These are phyloP conservation scores for Ptilorrhoa leucosticta DNA, from an alignment of 2,113 vertebrate genomes.

Conservation along the genomic window DNA sequence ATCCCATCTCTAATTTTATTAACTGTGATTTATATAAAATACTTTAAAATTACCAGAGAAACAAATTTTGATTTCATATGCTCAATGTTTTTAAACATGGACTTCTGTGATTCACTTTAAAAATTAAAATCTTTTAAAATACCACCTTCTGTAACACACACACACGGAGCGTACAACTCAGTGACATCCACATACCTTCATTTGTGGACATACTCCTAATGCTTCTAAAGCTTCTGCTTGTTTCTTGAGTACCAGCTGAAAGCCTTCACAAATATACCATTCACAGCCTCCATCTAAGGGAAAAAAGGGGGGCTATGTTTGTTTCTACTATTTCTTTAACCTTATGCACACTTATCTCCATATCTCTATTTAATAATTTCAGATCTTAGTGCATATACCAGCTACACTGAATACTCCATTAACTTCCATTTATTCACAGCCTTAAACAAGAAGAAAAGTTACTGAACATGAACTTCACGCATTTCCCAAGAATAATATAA, in stretches of 20 bases:
- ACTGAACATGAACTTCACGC: not conserved
- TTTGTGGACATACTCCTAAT: conserved; percentile 77
- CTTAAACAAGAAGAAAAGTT: not conserved
- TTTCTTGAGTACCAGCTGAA: conserved; percentile 85
- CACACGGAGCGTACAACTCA: not conserved
- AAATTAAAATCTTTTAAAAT: not conserved
- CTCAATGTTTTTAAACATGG: not conserved
- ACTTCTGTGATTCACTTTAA: not conserved
- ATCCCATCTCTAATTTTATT: not conserved
- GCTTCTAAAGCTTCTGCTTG: conserved; percentile 85
- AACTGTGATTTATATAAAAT: not conserved
- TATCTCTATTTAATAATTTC: not conserved
- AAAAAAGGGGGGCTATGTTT: not conserved
- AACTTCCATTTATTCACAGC: not conserved
- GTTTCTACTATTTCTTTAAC: not conserved
- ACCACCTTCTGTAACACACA: not conserved
- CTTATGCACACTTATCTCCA: not conserved
- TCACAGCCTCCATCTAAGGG: conserved; percentile 67
- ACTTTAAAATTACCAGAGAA: not conserved
- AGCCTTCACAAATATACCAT: conserved; percentile 90
- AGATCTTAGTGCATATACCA: not conserved
- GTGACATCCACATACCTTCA: conserved; percentile 78
- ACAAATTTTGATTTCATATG: not conserved
- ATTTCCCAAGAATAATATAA: not conserved
- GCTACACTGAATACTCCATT: not conserved